These are phyloP conservation scores for Macroramphosus scolopax DNA, from an alignment of 2,797 vertebrate genomes.

Conservation along the genomic window DNA sequence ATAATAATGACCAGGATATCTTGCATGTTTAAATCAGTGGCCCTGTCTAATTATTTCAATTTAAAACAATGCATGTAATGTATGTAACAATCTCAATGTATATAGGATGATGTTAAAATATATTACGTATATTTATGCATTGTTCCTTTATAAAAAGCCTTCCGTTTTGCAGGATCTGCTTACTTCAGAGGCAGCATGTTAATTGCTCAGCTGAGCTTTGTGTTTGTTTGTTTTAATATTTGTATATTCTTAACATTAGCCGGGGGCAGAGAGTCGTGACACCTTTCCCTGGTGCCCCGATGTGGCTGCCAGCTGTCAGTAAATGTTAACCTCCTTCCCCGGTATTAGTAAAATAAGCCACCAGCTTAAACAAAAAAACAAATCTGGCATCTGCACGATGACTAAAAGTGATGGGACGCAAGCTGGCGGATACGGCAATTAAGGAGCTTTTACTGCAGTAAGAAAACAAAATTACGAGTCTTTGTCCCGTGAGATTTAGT, in stretches of 20 bases:
- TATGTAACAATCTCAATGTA: too few species aligned
- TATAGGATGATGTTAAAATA: too few species aligned
- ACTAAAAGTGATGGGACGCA: constrained; percentile 48
- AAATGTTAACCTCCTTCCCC: constrained; percentile 44
- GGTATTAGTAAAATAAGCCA: constrained; percentile 56
- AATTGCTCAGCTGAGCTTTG: neutral
- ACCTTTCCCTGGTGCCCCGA: constrained; percentile 24
- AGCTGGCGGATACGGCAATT: constrained; percentile 52
- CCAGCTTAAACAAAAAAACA: constrained; percentile 36
- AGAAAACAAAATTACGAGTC: constrained; percentile 38
- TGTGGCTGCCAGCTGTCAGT: constrained; percentile 50
- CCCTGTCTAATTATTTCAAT: too few species aligned
- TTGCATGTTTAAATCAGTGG: too few species aligned
- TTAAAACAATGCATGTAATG: too few species aligned
- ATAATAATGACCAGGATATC: too few species aligned
- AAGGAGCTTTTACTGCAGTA: constrained; percentile 39
- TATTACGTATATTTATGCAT: too few species aligned
- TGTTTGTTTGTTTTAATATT: constrained; percentile 26
- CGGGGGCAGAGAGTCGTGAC: constrained; percentile 19
- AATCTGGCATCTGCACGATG: constrained; percentile 42
- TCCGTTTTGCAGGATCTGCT: too few species aligned
- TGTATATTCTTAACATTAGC: constrained; percentile 5
- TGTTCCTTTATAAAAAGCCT: too few species aligned
- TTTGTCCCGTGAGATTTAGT: constrained; percentile 5
- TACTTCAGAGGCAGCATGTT: too few species aligned